Conservation (phyloP, 1,140 invertebrate species). For the Yoshiicerus persimilis region DNA sequence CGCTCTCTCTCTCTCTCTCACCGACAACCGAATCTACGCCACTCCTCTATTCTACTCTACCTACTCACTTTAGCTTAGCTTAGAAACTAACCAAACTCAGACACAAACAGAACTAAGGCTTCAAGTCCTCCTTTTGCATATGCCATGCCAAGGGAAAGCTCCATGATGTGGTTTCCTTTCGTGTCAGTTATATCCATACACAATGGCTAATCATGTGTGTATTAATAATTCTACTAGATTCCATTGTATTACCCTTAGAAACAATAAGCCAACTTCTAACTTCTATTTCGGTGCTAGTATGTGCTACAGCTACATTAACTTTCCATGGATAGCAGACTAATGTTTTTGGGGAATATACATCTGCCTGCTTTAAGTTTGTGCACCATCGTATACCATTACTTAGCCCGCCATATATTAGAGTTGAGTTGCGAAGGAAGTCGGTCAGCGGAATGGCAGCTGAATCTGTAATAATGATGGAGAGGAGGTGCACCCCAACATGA, state of each 20-base stretch:
- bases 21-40: not conserved
- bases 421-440: slow-evolving; percentile 8
- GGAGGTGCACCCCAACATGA: slow-evolving; percentile 5
- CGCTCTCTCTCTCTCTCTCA: not conserved
- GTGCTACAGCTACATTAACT: too few relatives aligned
- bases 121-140: not conserved
- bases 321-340: too few relatives aligned
- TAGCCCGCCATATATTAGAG: not conserved
- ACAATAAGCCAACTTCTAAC: too few relatives aligned
- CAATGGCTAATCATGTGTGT: not conserved
- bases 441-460: slow-evolving; percentile 25
- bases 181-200: too few relatives aligned
- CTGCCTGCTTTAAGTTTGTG: too few relatives aligned
- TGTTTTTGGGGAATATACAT: too few relatives aligned
- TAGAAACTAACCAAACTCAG: not conserved
- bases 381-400: too few relatives aligned
- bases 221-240: too few relatives aligned
- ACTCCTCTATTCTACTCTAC: not conserved
- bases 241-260: too few relatives aligned
- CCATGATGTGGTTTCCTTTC: too few relatives aligned
- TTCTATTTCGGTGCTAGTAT: too few relatives aligned
- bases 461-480: slow-evolving; percentile 32
- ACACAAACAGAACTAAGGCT: not conserved
- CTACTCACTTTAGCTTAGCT: not conserved
- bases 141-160: not conserved